A percentile compares a stretch with the other conserved stretches of the same genome.
Conservation (phyloP, 2,113 vertebrate genomes). For the Chloropsis cyanopogon region DNA sequence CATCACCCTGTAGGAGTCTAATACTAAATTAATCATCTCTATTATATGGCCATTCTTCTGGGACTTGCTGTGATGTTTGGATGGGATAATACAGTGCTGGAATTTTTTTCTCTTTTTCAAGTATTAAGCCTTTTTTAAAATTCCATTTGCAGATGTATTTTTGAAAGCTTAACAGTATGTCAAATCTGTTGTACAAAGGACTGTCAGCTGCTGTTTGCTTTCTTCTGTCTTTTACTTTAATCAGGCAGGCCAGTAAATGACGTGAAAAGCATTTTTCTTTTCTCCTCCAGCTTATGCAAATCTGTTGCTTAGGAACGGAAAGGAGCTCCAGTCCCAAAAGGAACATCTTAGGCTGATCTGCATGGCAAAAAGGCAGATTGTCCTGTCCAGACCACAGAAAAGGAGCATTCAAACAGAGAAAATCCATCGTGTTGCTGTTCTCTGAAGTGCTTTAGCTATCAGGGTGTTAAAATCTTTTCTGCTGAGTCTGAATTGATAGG, state of each 20-base stretch:
- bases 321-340: background rate
- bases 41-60: background rate
- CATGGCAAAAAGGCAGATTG: conserved; percentile 2
- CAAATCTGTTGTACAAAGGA: conserved; percentile 8
- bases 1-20: background rate
- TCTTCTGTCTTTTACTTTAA: conserved; percentile 21
- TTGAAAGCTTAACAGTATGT: conserved; percentile 2
- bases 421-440: background rate
- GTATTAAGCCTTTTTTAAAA: background rate
- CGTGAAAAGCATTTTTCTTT: conserved; percentile 43
- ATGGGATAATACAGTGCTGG: background rate
- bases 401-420: background rate
- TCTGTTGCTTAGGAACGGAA: conserved; percentile 55
- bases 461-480: background rate
- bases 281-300: conserved; percentile 53
- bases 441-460: background rate
- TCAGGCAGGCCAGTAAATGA: conserved; percentile 10
- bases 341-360: background rate
- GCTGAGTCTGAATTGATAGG: background rate
- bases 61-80: background rate
- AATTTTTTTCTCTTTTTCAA: background rate
- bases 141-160: background rate
- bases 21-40: background rate
- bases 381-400: background rate
- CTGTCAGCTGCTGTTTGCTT: conserved; percentile 37